These are phyloP conservation scores for Ia io DNA, from an alignment of 2,113 vertebrate species.

Conservation along the genomic window DNA sequence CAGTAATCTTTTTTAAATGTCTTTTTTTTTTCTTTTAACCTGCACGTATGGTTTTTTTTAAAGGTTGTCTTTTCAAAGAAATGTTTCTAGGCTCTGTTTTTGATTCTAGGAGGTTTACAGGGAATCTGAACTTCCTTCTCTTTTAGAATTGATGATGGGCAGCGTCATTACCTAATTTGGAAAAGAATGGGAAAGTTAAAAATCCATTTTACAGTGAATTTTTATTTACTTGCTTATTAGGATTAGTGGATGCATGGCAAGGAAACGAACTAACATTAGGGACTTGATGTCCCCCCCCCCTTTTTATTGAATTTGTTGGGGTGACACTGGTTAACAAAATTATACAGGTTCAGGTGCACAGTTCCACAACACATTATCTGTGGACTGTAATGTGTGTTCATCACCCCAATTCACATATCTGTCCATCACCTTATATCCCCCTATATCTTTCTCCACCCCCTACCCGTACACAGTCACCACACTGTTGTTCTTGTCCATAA, in stretches of 20 bases:
- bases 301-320: no score
- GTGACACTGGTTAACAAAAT: no score
- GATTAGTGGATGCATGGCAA: neutral
- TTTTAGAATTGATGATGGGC: neutral
- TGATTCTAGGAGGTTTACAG: neutral
- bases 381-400: no score
- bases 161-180: neutral
- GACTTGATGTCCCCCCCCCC: neutral
- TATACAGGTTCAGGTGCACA: no score
- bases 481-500: no score
- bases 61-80: constrained; percentile 1
- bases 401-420: no score
- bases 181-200: neutral
- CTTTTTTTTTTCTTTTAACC: neutral
- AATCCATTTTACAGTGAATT: neutral
- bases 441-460: no score
- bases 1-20: neutral
- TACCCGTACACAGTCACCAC: no score
- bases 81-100: constrained; percentile 29
- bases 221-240: constrained; percentile 1
- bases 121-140: neutral
- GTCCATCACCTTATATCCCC: no score
- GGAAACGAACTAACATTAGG: constrained; percentile 2
- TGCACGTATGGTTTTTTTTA: neutral
- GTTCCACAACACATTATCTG: no score